phyloP scores from a whole-genome alignment of 2,888 invertebrate species.

The Myathropa florea region DNA sequence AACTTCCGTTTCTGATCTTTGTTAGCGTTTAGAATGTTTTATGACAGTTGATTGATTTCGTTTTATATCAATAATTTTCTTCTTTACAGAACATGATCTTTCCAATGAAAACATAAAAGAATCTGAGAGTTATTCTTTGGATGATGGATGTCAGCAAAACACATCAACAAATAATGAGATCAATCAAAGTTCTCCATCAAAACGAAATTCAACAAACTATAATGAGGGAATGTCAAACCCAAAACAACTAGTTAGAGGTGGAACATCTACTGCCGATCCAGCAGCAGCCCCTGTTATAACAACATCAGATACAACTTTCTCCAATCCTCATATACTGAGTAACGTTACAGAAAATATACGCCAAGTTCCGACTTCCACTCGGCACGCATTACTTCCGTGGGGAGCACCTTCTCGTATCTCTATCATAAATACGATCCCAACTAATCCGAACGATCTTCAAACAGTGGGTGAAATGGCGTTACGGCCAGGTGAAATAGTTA shows the following conservation, averaged over 20 bases:
- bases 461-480: constrained; percentile 85
- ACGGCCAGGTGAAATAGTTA: constrained; percentile 96
- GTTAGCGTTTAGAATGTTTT: neutral
- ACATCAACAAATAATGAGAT: constrained; percentile 55
- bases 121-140: constrained; percentile 14
- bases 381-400: constrained; percentile 90
- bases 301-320: constrained; percentile 51
- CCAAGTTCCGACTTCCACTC: constrained; percentile 75
- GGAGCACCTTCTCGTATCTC: constrained; percentile 83
- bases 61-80: neutral
- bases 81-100: constrained; percentile 37
- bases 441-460: constrained; percentile 76
- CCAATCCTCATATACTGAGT: constrained; percentile 62
- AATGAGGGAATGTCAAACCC: constrained; percentile 34
- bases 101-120: constrained; percentile 45
- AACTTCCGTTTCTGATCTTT: too few species aligned
- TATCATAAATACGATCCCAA: constrained; percentile 78
- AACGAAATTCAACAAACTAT: constrained; percentile 52
- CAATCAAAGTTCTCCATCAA: constrained; percentile 66
- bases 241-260: constrained; percentile 44
- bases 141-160: constrained; percentile 52
- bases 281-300: constrained; percentile 47
- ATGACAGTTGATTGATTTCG: neutral
- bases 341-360: constrained; percentile 74
- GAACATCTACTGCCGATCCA: constrained; percentile 37